These are phyloP conservation scores for Trachemys scripta DNA, from an alignment of 2,113 vertebrate genomes.

Conservation along the genomic window DNA sequence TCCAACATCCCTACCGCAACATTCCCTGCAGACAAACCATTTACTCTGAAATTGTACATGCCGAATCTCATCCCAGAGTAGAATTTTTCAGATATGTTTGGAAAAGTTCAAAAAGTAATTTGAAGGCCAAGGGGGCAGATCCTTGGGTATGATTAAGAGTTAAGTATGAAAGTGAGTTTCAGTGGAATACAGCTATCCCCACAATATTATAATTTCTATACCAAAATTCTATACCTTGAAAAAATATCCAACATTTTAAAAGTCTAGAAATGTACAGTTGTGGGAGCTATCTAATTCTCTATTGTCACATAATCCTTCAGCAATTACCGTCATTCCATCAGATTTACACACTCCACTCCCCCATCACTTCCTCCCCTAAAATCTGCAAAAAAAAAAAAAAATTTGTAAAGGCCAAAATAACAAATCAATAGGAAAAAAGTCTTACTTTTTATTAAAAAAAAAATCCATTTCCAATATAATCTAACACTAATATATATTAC, in stretches of 20 bases:
- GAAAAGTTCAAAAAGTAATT: not conserved
- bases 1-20: no score
- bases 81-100: not conserved
- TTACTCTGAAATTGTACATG: no score
- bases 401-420: not conserved
- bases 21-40: no score
- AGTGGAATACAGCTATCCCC: no score
- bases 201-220: no score
- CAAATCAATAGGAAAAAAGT: not conserved
- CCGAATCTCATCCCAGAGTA: not conserved
- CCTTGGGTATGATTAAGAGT: not conserved
- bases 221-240: not conserved
- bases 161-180: not conserved
- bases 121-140: not conserved
- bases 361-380: not conserved
- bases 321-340: not conserved
- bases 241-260: not conserved
- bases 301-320: not conserved
- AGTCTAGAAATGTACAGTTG: not conserved
- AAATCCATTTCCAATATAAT: not conserved
- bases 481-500: not conserved
- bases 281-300: not conserved
- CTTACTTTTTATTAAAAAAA: not conserved
- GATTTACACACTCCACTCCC: not conserved
- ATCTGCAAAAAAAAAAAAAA: not conserved